Evolutionary conservation across 1,140 invertebrate species (phyloP).

Genomic region (Telenomus remus): DNA sequence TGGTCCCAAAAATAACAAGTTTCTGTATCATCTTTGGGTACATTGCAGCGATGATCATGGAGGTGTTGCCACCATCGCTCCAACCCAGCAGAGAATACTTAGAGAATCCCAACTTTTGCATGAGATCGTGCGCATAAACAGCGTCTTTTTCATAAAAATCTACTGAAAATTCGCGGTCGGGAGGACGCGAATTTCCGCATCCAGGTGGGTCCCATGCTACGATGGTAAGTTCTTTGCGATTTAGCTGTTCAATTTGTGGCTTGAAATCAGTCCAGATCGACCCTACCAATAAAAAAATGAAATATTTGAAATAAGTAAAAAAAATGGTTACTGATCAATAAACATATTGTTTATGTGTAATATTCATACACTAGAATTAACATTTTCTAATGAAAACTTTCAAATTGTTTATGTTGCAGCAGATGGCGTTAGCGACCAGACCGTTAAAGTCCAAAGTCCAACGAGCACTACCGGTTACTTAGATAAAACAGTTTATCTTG

Average conservation of each 20-base stretch:
- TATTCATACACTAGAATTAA: too few species aligned
- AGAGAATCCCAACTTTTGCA: slow-evolving; percentile 81
- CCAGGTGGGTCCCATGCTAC: slow-evolving; percentile 93
- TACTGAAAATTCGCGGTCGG: slow-evolving; percentile 81
- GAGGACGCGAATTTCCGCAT: slow-evolving; percentile 89
- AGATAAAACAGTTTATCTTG: too few species aligned
- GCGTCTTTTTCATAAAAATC: slow-evolving; percentile 88
- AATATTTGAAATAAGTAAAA: neutral
- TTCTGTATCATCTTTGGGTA: slow-evolving; percentile 82
- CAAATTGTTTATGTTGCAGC: neutral
- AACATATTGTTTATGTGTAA: too few species aligned
- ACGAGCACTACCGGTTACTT: too few species aligned
- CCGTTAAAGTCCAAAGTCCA: too few species aligned
- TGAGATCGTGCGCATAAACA: slow-evolving; percentile 80
- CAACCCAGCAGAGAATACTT: slow-evolving; percentile 90
- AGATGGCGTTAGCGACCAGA: neutral
- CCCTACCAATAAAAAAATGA: slow-evolving; percentile 68
- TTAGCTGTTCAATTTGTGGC: slow-evolving; percentile 84
- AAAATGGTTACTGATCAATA: too few species aligned
- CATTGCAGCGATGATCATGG: slow-evolving; percentile 83
- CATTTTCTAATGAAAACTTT: too few species aligned
- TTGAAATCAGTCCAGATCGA: slow-evolving; percentile 88
- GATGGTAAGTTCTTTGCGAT: slow-evolving; percentile 82
- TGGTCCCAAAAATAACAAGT: slow-evolving; percentile 86
- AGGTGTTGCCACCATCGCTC: slow-evolving; percentile 91